phyloP scores from a whole-genome alignment of 2,113 vertebrate genomes.

The Brachyistius frenatus region DNA sequence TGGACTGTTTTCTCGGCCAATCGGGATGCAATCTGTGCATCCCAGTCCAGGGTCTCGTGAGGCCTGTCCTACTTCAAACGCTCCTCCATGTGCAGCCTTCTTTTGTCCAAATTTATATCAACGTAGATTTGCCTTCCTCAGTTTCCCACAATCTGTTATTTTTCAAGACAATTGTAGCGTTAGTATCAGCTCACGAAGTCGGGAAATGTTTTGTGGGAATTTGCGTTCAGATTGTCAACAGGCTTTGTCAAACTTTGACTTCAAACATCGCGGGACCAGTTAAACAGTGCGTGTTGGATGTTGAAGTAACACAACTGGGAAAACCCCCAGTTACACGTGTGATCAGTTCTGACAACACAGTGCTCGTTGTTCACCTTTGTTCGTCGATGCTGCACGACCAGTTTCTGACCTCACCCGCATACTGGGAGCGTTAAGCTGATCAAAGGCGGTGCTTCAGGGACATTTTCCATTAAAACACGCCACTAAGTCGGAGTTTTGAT shows the following conservation, averaged over 20 bases:
- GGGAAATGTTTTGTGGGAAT: too few relatives aligned
- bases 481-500: neutral
- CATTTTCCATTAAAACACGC: neutral
- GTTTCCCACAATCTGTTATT: too few relatives aligned
- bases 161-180: too few relatives aligned
- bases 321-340: too few relatives aligned
- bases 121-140: too few relatives aligned
- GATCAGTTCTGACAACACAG: too few relatives aligned
- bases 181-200: too few relatives aligned
- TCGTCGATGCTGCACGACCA: neutral
- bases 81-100: neutral
- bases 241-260: too few relatives aligned
- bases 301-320: neutral
- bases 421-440: neutral
- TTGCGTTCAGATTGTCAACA: too few relatives aligned
- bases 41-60: conserved; percentile 14
- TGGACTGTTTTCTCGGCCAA: neutral
- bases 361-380: neutral
- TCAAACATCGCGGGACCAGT: too few relatives aligned
- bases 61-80: conserved; percentile 8
- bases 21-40: neutral
- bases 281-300: neutral
- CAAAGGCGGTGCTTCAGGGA: too few relatives aligned
- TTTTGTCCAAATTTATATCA: conserved; percentile 6
- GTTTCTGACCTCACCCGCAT: neutral